These are phyloP conservation scores for Marasmarcha lunaedactyla DNA, from an alignment of 2,888 invertebrate genomes.

Conservation along the genomic window DNA sequence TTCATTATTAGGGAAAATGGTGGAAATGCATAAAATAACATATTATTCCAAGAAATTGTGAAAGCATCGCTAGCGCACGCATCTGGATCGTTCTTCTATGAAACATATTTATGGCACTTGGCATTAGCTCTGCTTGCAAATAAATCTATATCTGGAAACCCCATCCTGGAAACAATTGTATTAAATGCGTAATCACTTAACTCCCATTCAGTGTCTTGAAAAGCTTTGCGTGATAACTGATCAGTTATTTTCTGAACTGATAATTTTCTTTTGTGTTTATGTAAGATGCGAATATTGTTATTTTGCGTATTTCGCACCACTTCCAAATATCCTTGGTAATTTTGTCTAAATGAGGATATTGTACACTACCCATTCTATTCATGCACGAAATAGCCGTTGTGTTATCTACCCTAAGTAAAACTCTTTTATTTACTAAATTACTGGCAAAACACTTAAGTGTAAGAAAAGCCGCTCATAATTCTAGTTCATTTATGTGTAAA, in stretches of 20 bases:
- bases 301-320: constrained; percentile 9
- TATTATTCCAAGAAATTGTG: constrained; percentile 7
- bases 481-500: constrained; percentile 11
- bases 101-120: constrained; percentile 3
- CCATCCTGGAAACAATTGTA: not conserved
- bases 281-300: no score
- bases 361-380: constrained; percentile 12
- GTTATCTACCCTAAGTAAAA: constrained; percentile 8
- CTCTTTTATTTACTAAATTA: no score
- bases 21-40: constrained; percentile 16
- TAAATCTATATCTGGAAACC: not conserved
- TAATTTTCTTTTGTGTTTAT: constrained; percentile 5
- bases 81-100: constrained; percentile 9
- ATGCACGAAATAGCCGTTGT: constrained; percentile 10
- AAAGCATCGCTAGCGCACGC: constrained; percentile 8
- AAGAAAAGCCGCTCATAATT: no score
- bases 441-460: no score
- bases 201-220: constrained; percentile 6
- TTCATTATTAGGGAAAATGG: constrained; percentile 12
- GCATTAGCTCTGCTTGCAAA: no score
- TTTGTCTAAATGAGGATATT: constrained; percentile 8
- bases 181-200: not conserved
- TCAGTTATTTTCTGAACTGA: no score
- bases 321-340: constrained; percentile 8
- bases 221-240: constrained; percentile 4